Evolutionary conservation across 2,888 invertebrate genomes (phyloP), one percentile per base, ranked within the genome.

Genomic region (Calameuta pallipes): DNA sequence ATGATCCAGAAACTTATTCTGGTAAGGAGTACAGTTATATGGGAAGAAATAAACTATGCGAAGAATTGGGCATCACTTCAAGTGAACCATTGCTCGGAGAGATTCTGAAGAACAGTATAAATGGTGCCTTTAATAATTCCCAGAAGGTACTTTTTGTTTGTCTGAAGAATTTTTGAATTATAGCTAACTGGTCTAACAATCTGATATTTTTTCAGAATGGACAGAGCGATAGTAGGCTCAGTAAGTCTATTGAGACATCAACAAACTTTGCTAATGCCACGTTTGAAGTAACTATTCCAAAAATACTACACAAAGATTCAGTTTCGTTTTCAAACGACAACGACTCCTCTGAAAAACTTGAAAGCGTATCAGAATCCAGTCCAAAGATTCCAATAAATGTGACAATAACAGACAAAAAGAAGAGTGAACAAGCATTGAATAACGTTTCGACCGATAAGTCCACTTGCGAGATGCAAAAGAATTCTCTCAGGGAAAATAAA

Each of bases 1-100:
- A 95, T 92, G 96, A 95, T 90, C 94, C 96, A 41, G 97, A 97
- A 92, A 94, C 95, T n/a, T 94, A 95, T 84, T 93, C 94, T 89
- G 95, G 94, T 34, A 94, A 93, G 85, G 94, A 94, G 82, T 95
- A 95, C 88, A 92, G 92, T 79, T 94, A 94, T 84, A 93, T 93
- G 85, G 94, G 94, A 41, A 93, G 94, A 84, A 90, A 90, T 82
- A 92, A 91, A 85, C 82, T 91, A 77, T 90, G 87, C n/a, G 91
- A 91, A 80, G 89, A 90, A 82, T 86, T 91, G 79, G 91, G 91
- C 81, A 90, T 91, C 77, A 87, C 84, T 80, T 89, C 91, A 13
- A 87, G 85, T 33, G 90, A 91, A 81, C 91, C 91, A 74, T 83
- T 91, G 75, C 89, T 91, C 79, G 90, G 91, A 30, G 91, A 91